Evolutionary conservation across 2,113 vertebrate genomes (phyloP), one percentile per base, ranked within the genome.

Genomic region (Burhinus oedicnemus): DNA sequence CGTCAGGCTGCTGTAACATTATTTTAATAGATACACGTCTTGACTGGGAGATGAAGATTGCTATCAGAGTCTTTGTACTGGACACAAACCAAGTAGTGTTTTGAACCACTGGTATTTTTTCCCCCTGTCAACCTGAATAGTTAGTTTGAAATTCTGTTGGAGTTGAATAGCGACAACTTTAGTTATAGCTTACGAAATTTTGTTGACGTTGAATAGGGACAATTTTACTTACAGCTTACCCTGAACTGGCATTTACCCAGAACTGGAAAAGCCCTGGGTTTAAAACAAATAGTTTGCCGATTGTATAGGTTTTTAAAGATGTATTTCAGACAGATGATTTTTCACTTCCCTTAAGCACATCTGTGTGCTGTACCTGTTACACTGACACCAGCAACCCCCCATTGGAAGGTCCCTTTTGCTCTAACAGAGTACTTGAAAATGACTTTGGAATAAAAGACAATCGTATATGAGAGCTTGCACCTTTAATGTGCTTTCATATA

Each of bases 401-500:
- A 0, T n/a, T 78, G 72, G 64, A 97, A 84, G 55, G 47, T 84
- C 45, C n/a, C 17, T 82, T 87, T 75, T 89, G n/a, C 61, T 84
- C 12, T 51, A 49, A 62, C 42, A 68, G 51, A 34, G 19, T 40
- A 38, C 76, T 91, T 89, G 76, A 72, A 80, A 95, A 91, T 68
- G 87, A 69, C 71, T 57, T 91, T 15, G 58, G 58, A 80, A 86
- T 92, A 65, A 91, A 83, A 94, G 71, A 71, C 62, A 95, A 89
- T 89, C 1, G 5, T 76, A 57, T 89, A 75, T 87, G 66, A 91
- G 57, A 71, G 32, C 42, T 66, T 51, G 17, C 38, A 51, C 29
- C 42, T 66, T 11, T 89, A 51, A 65, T 54, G 15, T 62, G 22
- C 51, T 95, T 94, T 82, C 42, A 32, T 70, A 60, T 45, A 62